These are phyloP conservation scores for Oreochromis mossambicus DNA, from an alignment of 2,797 vertebrate genomes.

Conservation along the genomic window DNA sequence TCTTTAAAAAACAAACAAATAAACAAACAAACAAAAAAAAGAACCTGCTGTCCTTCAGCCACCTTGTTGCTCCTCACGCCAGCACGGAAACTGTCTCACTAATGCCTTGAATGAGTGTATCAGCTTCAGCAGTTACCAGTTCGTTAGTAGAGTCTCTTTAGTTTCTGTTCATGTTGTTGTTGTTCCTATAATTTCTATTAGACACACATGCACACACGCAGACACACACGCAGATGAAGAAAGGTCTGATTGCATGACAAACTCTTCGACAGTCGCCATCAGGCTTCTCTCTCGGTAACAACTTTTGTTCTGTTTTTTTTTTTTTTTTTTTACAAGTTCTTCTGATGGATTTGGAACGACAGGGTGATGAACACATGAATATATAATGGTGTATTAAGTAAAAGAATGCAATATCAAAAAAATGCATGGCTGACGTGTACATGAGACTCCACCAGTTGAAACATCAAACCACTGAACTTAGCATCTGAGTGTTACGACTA, in stretches of 20 bases:
- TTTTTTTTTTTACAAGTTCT: not conserved
- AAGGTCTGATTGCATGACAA: conserved; percentile 63
- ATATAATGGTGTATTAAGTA: conserved; percentile 64
- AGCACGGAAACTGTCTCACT: conserved; percentile 75
- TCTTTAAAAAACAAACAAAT: not conserved
- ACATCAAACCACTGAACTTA: conserved; percentile 66
- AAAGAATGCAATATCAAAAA: conserved; percentile 69
- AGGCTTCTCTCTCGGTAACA: conserved; percentile 35
- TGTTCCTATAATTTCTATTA: conserved; percentile 48
- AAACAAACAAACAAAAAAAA: not conserved
- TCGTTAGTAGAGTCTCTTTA: conserved; percentile 54
- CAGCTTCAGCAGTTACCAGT: conserved; percentile 69
- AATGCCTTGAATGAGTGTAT: conserved; percentile 75
- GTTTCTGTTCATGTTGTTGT: conserved; percentile 54
- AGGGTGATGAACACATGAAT: conserved; percentile 44
- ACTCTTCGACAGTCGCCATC: conserved; percentile 43
- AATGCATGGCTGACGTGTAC: conserved; percentile 77
- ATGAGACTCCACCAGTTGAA: conserved; percentile 66
- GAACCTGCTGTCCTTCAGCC: conserved; percentile 15
- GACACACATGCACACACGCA: not conserved
- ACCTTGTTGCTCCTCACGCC: conserved; percentile 57
- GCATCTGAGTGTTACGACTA: conserved; percentile 63
- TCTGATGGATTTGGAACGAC: conserved; percentile 51
- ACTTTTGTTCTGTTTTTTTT: not conserved
- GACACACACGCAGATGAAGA: conserved; percentile 46